Conservation (phyloP, 2,888 invertebrate species). For the Amblyjoppa proteus region DNA sequence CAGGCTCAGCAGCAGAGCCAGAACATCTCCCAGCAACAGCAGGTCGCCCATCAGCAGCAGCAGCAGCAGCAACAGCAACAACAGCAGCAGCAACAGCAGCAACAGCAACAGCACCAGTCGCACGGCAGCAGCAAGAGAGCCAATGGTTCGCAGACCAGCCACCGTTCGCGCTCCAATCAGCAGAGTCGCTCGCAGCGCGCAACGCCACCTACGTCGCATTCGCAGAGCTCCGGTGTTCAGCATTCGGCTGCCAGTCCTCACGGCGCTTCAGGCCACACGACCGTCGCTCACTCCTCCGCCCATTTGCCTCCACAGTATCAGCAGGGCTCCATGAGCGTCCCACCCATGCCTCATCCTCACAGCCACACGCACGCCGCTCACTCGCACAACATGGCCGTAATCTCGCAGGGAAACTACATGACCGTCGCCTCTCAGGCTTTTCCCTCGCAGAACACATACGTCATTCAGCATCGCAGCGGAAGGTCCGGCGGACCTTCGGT, state of each 20-base stretch:
- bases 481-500: slow-evolving; percentile 80
- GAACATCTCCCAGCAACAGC: slow-evolving; percentile 75
- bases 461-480: slow-evolving; percentile 87
- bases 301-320: slow-evolving; percentile 82
- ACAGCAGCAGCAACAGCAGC: slow-evolving; percentile 78
- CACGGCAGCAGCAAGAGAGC: slow-evolving; percentile 82
- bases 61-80: slow-evolving; percentile 82
- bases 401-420: slow-evolving; percentile 86
- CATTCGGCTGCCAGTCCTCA: slow-evolving; percentile 68
- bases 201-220: slow-evolving; percentile 80
- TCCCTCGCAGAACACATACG: slow-evolving; percentile 89
- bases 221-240: slow-evolving; percentile 76
- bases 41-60: slow-evolving; percentile 75
- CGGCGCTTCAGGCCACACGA: slow-evolving; percentile 71
- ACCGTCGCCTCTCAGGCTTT: slow-evolving; percentile 87
- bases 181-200: slow-evolving; percentile 81
- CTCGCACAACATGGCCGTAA: slow-evolving; percentile 86
- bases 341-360: slow-evolving; percentile 80
- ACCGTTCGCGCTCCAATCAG: slow-evolving; percentile 81
- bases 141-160: slow-evolving; percentile 81
- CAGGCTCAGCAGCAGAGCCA: slow-evolving; percentile 75
- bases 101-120: slow-evolving; percentile 78
- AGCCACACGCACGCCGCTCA: slow-evolving; percentile 80
- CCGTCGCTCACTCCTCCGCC: slow-evolving; percentile 75
- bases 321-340: slow-evolving; percentile 80